Conservation (phyloP, 2,113 vertebrate genomes). For the Epinephelus lanceolatus region DNA sequence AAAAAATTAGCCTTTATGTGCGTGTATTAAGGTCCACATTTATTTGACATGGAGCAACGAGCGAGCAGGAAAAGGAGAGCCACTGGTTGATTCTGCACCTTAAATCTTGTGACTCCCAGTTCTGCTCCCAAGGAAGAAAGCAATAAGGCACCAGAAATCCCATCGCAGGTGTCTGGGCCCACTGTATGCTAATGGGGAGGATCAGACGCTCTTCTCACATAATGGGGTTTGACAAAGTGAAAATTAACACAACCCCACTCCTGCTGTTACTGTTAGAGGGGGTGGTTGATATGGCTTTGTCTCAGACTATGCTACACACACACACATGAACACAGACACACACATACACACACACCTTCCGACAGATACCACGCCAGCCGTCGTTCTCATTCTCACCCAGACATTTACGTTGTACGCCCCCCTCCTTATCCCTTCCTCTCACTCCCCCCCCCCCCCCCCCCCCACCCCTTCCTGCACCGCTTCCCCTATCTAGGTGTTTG, state of each 20-base stretch:
- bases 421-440: conserved; percentile 43
- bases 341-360: conserved; percentile 51
- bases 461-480: conserved; percentile 27
- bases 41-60: conserved; percentile 3
- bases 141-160: conserved; percentile 60
- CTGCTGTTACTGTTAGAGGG: conserved; percentile 78
- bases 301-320: conserved; percentile 49
- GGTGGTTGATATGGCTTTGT: conserved; percentile 73
- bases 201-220: conserved; percentile 79
- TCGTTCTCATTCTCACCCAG: conserved; percentile 83
- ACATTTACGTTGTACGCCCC: conserved; percentile 71
- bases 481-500: conserved; percentile 75
- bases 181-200: conserved; percentile 72
- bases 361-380: conserved; percentile 72
- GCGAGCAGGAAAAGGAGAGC: conserved; percentile 23
- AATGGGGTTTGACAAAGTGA: conserved; percentile 84
- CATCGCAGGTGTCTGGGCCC: conserved; percentile 68
- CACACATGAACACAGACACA: conserved; percentile 44
- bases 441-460: conserved; percentile 22
- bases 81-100: conserved; percentile 69
- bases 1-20: neutral
- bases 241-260: conserved; percentile 82
- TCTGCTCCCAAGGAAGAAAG: conserved; percentile 51
- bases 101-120: conserved; percentile 19
- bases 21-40: neutral